A percentile compares a stretch with the other conserved stretches of the same genome.
These are phyloP conservation scores for Fragum fragum DNA, from an alignment of 2,888 invertebrate genomes.

Conservation along the genomic window DNA sequence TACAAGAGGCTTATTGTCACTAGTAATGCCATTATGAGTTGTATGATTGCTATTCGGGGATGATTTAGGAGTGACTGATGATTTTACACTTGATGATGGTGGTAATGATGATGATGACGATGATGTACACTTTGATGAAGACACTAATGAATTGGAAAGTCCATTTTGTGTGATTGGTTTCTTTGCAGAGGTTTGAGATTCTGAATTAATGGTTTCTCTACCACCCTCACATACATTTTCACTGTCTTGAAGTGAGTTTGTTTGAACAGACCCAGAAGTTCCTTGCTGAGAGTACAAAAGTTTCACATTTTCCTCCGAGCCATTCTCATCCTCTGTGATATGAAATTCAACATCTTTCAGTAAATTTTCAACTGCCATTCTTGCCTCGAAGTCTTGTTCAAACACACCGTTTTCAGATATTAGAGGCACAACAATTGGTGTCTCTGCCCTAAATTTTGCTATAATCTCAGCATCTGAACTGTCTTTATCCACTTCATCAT, in stretches of 20 bases:
- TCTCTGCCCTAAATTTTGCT: constrained; percentile 59
- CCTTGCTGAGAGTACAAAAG: constrained; percentile 43
- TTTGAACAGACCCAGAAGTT: constrained; percentile 52
- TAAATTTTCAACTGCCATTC: constrained; percentile 64
- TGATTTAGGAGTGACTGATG: constrained; percentile 38
- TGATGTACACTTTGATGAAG: not conserved
- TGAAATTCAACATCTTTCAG: constrained; percentile 65
- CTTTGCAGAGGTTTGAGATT: constrained; percentile 56
- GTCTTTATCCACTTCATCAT: constrained; percentile 32
- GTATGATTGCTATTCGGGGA: constrained; percentile 59
- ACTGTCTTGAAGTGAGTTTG: constrained; percentile 48
- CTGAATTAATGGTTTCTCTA: constrained; percentile 52
- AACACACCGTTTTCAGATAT: constrained; percentile 64
- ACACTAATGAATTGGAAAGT: constrained; percentile 11
- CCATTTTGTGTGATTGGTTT: constrained; percentile 52
- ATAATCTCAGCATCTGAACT: constrained; percentile 52
- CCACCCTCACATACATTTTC: constrained; percentile 47
- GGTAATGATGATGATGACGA: constrained; percentile 29
- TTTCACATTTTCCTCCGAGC: constrained; percentile 54
- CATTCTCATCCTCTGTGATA: constrained; percentile 59
- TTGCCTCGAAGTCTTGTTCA: constrained; percentile 68
- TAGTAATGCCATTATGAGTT: constrained; percentile 68
- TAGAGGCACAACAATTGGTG: constrained; percentile 58
- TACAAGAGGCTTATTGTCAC: constrained; percentile 51
- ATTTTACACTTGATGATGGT: constrained; percentile 7